phyloP scores from a whole-genome alignment of 2,113 vertebrate genomes.

The Neomonachus schauinslandi region DNA sequence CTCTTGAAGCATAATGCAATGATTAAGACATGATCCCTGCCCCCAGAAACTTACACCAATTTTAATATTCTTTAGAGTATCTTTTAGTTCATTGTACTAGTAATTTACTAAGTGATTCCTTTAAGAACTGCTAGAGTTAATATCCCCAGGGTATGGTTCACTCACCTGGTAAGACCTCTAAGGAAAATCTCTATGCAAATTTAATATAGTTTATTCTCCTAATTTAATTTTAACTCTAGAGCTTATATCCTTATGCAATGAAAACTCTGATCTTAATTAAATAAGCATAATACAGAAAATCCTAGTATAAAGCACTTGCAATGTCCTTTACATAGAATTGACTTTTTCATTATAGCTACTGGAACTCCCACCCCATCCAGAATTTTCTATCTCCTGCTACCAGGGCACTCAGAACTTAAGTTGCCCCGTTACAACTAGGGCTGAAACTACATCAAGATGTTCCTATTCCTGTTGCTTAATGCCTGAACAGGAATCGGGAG shows the following conservation, averaged over 20 bases:
- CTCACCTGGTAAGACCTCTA: conserved; percentile 67
- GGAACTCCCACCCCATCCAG: background rate
- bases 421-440: conserved; percentile 10
- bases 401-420: background rate
- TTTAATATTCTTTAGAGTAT: conserved; percentile 66
- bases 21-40: conserved; percentile 46
- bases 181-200: conserved; percentile 72
- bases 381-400: conserved; percentile 24
- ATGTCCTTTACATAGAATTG: conserved; percentile 44
- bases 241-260: conserved; percentile 67
- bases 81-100: conserved; percentile 56
- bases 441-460: background rate
- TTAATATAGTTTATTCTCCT: conserved; percentile 63
- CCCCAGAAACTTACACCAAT: conserved; percentile 27
- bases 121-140: conserved; percentile 72
- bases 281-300: conserved; percentile 59
- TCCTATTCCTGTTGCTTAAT: background rate
- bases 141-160: conserved; percentile 72
- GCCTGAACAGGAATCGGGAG: background rate
- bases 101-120: conserved; percentile 75
- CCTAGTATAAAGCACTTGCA: conserved; percentile 53
- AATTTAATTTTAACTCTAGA: conserved; percentile 72
- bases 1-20: conserved; percentile 15
- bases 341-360: conserved; percentile 26
- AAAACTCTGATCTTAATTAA: conserved; percentile 70